Evolutionary conservation across 2,888 invertebrate genomes (phyloP), one percentile per base, ranked within the genome.

Genomic region (Campoplex capitator): DNA sequence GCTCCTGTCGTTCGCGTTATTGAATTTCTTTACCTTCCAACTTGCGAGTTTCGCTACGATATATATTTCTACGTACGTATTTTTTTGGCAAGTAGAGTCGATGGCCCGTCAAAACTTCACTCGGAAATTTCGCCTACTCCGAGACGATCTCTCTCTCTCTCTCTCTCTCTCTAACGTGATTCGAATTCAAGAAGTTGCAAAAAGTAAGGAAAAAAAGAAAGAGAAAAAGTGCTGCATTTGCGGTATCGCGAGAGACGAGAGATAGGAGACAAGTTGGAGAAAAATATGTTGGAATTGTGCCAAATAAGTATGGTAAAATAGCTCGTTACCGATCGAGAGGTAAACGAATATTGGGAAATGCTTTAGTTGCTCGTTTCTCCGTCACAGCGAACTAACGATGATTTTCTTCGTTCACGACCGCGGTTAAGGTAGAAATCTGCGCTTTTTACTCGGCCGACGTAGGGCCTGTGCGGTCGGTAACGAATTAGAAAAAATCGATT

Each of bases 151-250:
- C 54, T n/a, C n/a, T n/a, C n/a, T n/a, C n/a, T n/a, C 54, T 51
- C 35, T 32, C 42, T 32, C 42, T 48, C 35, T n/a, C 42, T 32
- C 42, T 48, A 80, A 79, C 79, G 86, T 86, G 86, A 83, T 80
- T 56, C 83, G 83, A 79, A 86, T 83, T 51, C 62, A 32, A 42
- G 13, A 65, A 8, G 48, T 56, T 18, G 35, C 45, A 45, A 45
- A 0, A n/a, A 13, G 48, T 76, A 71, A 42, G 58, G 48, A 79
- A 48, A 58, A 23, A 48, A 56, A 35, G 1, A 56, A 62, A 54
- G 28, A 1, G 42, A n/a, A 38, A 38, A 68, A 68, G 35, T 42
- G 54, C 74, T 74, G 74, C 48, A 56, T 54, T 56, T 35, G 74
- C 74, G 38, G 38, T 35, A 54, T 35, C n/a, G 6, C 3, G 38